Percentiles rank a stretch among this genome's conserved stretches.
Evolutionary conservation across 1,140 invertebrate genomes (phyloP).

Genomic region (Brevipalpus yothersi): DNA sequence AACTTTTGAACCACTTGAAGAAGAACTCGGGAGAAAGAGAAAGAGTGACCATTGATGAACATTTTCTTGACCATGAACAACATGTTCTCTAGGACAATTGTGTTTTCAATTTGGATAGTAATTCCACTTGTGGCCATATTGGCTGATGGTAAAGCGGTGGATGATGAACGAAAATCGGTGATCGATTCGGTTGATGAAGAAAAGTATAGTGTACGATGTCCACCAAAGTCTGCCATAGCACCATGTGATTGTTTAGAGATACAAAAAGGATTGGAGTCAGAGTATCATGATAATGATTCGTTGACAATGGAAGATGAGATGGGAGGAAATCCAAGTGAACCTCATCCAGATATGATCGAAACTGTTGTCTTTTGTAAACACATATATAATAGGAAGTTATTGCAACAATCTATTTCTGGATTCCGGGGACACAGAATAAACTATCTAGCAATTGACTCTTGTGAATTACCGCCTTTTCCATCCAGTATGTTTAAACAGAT

Average conservation of each 20-base stretch:
- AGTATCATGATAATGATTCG: neutral
- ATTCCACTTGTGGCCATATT: too few relatives aligned
- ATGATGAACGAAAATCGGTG: too few relatives aligned
- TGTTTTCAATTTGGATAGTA: too few relatives aligned
- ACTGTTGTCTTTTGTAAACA: constrained; percentile 13
- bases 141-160: too few relatives aligned
- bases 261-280: neutral
- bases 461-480: constrained; percentile 13
- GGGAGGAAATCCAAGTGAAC: neutral
- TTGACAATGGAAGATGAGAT: neutral
- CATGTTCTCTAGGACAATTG: too few relatives aligned
- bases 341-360: constrained; percentile 9
- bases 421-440: constrained; percentile 12
- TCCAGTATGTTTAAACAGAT: constrained; percentile 13
- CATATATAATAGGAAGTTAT: constrained; percentile 10
- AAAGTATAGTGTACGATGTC: neutral
- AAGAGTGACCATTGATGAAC: too few relatives aligned
- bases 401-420: constrained; percentile 12
- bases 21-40: too few relatives aligned
- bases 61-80: too few relatives aligned
- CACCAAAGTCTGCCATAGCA: neutral
- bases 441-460: constrained; percentile 13
- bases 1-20: too few relatives aligned
- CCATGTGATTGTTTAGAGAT: neutral
- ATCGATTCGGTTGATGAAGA: too few relatives aligned